A percentile compares a stretch with the other conserved stretches of the same genome.
phyloP scores from a whole-genome alignment of 2,888 invertebrate genomes.

The Drosophila ustulata region DNA sequence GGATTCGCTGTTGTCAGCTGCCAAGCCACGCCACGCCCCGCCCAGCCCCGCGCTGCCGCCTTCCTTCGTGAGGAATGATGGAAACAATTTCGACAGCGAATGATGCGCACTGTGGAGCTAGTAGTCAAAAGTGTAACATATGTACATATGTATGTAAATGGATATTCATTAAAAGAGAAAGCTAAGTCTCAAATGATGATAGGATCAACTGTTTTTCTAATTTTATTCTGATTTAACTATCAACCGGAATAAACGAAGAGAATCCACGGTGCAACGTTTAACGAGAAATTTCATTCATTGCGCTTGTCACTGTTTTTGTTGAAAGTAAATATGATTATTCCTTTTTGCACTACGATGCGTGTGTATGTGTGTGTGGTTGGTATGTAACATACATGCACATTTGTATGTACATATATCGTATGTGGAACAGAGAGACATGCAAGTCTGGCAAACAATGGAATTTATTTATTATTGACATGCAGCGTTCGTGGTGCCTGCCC shows the following conservation, averaged over 20 bases:
- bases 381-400: constrained; percentile 9
- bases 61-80: constrained; percentile 46
- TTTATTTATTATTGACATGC: constrained; percentile 76
- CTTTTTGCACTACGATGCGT: constrained; percentile 44
- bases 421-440: constrained; percentile 18
- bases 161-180: too few relatives aligned
- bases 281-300: constrained; percentile 51
- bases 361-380: constrained; percentile 1
- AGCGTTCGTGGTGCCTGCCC: constrained; percentile 45
- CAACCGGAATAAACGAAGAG: too few relatives aligned
- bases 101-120: constrained; percentile 28
- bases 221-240: too few relatives aligned
- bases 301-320: constrained; percentile 51
- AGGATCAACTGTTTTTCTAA: too few relatives aligned
- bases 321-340: constrained; percentile 71
- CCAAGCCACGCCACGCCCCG: background rate
- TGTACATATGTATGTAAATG: too few relatives aligned
- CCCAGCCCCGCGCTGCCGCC: constrained; percentile 32
- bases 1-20: constrained; percentile 46
- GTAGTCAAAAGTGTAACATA: too few relatives aligned
- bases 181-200: too few relatives aligned
- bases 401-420: constrained; percentile 9
- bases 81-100: constrained; percentile 55
- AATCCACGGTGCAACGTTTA: constrained; percentile 23
- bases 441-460: constrained; percentile 67